A percentile compares a stretch with the other conserved stretches of the same genome.
phyloP scores from a whole-genome alignment of 2,113 vertebrate genomes.

The Turdus rufiventris region DNA sequence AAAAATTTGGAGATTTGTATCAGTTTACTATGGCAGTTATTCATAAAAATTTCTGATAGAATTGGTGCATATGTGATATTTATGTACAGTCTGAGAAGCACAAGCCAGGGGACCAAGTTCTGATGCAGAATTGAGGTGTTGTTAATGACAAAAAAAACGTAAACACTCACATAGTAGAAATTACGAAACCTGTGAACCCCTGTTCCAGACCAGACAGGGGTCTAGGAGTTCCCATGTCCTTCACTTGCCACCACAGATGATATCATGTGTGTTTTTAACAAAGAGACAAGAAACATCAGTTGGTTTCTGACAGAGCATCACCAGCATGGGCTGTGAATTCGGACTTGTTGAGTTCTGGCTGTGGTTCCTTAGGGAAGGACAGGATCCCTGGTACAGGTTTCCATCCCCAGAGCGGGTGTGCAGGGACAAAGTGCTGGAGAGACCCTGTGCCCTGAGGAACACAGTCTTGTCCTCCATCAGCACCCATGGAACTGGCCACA shows the following conservation, averaged over 20 bases:
- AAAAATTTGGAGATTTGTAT: slow-evolving; percentile 1
- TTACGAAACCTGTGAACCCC: neutral
- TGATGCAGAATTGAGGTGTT: neutral
- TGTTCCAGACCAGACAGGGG: neutral
- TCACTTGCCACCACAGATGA: neutral
- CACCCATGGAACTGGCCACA: accelerated
- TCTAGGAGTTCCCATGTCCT: neutral
- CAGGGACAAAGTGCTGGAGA: neutral
- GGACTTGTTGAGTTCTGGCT: neutral
- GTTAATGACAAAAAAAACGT: neutral
- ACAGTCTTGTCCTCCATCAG: neutral
- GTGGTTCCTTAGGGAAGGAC: neutral
- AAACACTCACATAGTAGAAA: neutral
- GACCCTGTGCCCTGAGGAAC: neutral
- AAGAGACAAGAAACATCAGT: neutral
- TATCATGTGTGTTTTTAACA: neutral
- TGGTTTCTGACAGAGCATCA: neutral
- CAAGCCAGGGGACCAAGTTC: neutral
- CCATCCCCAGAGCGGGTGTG: accelerated
- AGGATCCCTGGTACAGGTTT: neutral
- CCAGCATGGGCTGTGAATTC: accelerated
- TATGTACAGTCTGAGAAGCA: neutral
- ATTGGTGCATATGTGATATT: neutral
- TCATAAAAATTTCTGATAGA: neutral
- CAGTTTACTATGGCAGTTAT: neutral